Evolutionary conservation across 1,140 invertebrate species (phyloP), one percentile per base, ranked within the genome.

Genomic region (Zaprionus davidi): DNA sequence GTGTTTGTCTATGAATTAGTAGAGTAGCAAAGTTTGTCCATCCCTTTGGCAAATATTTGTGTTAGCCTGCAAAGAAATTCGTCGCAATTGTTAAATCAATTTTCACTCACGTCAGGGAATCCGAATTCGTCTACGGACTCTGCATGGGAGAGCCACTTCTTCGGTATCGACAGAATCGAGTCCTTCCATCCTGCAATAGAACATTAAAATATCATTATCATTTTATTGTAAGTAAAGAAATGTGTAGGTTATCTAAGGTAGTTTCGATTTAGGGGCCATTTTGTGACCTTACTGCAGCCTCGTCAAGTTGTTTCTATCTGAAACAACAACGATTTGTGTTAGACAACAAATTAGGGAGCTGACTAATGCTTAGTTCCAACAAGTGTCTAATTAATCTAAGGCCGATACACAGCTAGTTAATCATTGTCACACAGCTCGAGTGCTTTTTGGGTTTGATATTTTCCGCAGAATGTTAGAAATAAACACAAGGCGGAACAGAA

Each of bases 121-220:
- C 92, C 92, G 71, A 85, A 92, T 78, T 93, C 92, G 92, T 94
- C 94, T 49, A 93, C 86, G 58, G 93, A 94, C 75, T 93, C 93
- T 82, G 94, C 93, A 55, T 94, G 94, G 81, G 95, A 95, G 73
- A 96, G 93, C 94, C 94, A 95, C 91, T 94, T 95, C 91, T 95
- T 95, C 56, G 95, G 95, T 81, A 96, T 92, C 11, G 95, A 94
- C 59, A 95, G 91, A 77, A 95, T 92, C 15, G 95, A 95, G 79
- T 95, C 95, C 71, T 93, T 93, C 95, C 95, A 96, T 95, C 94
- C 95, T 92, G 79, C 71, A 91, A 82, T 57, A 49, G 72, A 55
- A 60, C 17, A 34, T 31, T 49, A 31, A 51, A 28, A 44, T 12
- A 22, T 2, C 3, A 49, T 49, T 20, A 49, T 49, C 41, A 15